Conservation (phyloP, 1,140 invertebrate species). For the Macrotrachela quadricornifera region DNA sequence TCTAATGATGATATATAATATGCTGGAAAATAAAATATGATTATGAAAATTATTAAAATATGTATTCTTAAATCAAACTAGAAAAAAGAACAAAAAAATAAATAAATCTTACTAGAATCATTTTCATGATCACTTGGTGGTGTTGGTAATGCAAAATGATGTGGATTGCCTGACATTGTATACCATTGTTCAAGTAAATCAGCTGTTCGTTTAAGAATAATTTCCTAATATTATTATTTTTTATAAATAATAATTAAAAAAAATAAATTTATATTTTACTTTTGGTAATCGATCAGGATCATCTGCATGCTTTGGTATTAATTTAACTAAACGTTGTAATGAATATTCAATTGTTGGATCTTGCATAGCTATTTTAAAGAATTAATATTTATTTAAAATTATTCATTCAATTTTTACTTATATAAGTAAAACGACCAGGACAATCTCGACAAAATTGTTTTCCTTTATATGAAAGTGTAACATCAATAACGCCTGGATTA, state of each 20-base stretch:
- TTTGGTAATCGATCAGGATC: constrained; percentile 95
- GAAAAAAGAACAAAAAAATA: background rate
- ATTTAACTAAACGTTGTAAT: constrained; percentile 88
- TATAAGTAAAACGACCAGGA: constrained; percentile 91
- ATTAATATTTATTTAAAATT: too few relatives aligned
- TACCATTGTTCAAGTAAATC: constrained; percentile 92
- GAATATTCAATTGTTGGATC: constrained; percentile 98
- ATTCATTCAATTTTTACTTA: constrained; percentile 16
- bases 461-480: constrained; percentile 90
- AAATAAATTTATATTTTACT: constrained; percentile 13
- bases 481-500: constrained; percentile 93
- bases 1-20: background rate
- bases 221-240: background rate
- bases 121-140: constrained; percentile 8
- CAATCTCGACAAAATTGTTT: constrained; percentile 97
- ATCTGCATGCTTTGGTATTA: constrained; percentile 88
- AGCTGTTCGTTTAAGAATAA: constrained; percentile 47
- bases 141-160: constrained; percentile 7
- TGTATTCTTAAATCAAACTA: background rate
- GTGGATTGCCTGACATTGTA: constrained; percentile 57
- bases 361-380: constrained; percentile 69
- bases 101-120: background rate
- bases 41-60: background rate
- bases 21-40: background rate
- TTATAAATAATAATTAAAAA: too few relatives aligned